Conservation (phyloP, 2,113 vertebrate genomes). For the Argyrosomus japonicus region DNA sequence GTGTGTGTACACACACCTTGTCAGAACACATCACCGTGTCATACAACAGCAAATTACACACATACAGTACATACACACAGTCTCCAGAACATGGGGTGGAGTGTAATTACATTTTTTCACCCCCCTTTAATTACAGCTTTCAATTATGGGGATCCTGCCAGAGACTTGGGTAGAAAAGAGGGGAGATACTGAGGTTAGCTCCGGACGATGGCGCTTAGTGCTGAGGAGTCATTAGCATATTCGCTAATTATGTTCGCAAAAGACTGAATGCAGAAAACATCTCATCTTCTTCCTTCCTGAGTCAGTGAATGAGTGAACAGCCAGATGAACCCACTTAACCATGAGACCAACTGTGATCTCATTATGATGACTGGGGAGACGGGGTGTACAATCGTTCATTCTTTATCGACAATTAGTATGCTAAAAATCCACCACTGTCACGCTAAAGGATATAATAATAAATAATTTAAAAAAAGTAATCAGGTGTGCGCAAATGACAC, state of each 20-base stretch:
- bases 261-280: constrained; percentile 51
- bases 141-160: constrained; percentile 60
- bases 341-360: constrained; percentile 16
- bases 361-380: constrained; percentile 10
- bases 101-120: constrained; percentile 74
- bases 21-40: constrained; percentile 4
- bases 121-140: constrained; percentile 76
- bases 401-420: background rate
- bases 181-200: constrained; percentile 72
- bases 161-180: constrained; percentile 34
- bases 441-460: background rate
- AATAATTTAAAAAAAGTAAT: background rate
- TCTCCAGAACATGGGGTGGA: constrained; percentile 35
- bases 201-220: constrained; percentile 62
- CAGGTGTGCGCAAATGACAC: background rate
- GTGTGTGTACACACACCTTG: background rate
- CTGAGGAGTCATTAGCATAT: constrained; percentile 74
- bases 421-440: background rate
- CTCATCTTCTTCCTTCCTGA: constrained; percentile 38
- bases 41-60: constrained; percentile 18
- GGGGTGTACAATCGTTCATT: background rate
- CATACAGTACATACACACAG: constrained; percentile 15
- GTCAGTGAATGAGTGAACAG: constrained; percentile 38
- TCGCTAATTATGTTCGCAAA: constrained; percentile 73
- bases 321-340: constrained; percentile 29